Evolutionary conservation across 2,888 invertebrate genomes (phyloP), one percentile per base, ranked within the genome.

Genomic region (Tromatobia lineatoria): DNA sequence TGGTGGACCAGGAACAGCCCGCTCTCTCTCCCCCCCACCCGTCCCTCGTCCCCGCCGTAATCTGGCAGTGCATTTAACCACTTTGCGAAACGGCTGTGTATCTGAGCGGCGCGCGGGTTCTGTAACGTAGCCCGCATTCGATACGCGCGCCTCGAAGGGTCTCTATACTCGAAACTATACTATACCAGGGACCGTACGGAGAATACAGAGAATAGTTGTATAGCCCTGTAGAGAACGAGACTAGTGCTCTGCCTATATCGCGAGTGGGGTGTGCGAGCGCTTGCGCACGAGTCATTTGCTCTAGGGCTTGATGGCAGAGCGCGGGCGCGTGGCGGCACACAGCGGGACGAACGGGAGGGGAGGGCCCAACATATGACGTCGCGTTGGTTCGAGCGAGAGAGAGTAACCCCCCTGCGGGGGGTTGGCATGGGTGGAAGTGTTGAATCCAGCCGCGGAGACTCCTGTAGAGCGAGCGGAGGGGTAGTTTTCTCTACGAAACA

Each of bases 61-160:
- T 93, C 91, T 91, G 90, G 90, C 90, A 92, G 93, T 92, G 92
- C 92, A 93, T 93, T 93, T 92, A 92, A 93, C 91, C 91, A 92
- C 91, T 92, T 91, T 92, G 90, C 88, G 91, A 92, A 91, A 91
- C 91, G 91, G 90, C 88, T 90, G 90, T 91, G 91, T 91, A 88
- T 90, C 88, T 80, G 78, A 70, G 69, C 59, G 76, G 64, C 78
- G 69, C 73, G 74, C 70, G 83, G 74, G 80, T 87, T 83, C 88
- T 88, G 91, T 91, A 90, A 92, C 92, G 91, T 92, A 91, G 92
- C 84, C 78, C 50, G 84, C 89, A 93, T 92, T 93, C 92, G 92
- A 92, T 93, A 93, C 90, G 92, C 91, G 90, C 70, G 74, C 66
- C 78, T 69, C 78, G 74, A 69, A 81, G 73, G 73, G 75, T 77